Conservation (phyloP, 2,797 vertebrate species). For the Picus viridis region DNA sequence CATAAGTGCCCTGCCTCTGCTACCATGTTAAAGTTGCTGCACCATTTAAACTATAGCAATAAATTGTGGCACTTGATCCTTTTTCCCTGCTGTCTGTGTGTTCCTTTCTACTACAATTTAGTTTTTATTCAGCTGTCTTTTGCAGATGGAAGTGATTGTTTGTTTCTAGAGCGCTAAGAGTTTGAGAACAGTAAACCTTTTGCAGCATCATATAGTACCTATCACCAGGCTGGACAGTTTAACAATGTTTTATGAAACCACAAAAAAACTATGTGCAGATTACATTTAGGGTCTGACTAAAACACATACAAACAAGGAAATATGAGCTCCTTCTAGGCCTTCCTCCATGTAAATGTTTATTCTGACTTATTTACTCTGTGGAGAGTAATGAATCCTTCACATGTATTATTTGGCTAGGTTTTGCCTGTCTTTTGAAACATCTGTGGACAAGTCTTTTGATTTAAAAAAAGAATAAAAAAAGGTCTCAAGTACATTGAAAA, state of each 20-base stretch:
- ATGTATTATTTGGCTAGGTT: background rate
- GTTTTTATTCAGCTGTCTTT: conserved; percentile 47
- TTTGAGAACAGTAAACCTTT: conserved; percentile 44
- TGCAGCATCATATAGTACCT: conserved; percentile 44
- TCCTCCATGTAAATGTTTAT: conserved; percentile 38
- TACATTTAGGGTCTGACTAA: conserved; percentile 40
- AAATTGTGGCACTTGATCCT: conserved; percentile 41
- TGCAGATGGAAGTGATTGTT: conserved; percentile 51
- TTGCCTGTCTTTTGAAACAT: conserved; percentile 17
- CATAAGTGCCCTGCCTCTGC: conserved; percentile 6
- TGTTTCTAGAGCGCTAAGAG: conserved; percentile 12
- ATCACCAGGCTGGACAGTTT: conserved; percentile 32
- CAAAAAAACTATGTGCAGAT: conserved; percentile 15
- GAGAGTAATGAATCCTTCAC: conserved; percentile 20
- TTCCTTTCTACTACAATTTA: conserved; percentile 28
- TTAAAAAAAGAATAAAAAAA: background rate
- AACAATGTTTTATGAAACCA: conserved; percentile 53
- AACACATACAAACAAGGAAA: conserved; percentile 40
- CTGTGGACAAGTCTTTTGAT: background rate
- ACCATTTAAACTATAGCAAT: conserved; percentile 49
- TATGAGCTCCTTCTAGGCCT: conserved; percentile 37
- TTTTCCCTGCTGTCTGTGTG: conserved; percentile 8
- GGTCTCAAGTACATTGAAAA: background rate
- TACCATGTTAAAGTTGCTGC: conserved; percentile 8
- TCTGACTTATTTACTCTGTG: conserved; percentile 24